Conservation (phyloP, 2,113 vertebrate species). For the Gracilinanus agilis region DNA sequence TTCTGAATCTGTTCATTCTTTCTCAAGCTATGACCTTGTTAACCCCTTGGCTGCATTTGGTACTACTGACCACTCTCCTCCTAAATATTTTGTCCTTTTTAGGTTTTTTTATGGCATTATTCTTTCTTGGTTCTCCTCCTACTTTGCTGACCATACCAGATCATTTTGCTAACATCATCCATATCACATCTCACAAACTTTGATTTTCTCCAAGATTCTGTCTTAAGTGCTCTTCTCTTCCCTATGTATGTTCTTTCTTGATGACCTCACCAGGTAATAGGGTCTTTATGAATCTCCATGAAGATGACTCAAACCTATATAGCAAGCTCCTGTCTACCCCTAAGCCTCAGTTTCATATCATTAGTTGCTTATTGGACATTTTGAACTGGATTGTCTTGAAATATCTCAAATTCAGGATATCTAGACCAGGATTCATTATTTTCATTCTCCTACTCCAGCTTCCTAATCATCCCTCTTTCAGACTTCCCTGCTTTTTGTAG, state of each 20-base stretch:
- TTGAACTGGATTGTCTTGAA: background rate
- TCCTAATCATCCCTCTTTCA: background rate
- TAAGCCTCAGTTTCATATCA: background rate
- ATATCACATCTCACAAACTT: background rate
- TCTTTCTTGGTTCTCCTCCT: background rate
- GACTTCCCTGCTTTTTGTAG: background rate
- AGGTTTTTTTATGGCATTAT: background rate
- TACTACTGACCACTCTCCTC: background rate
- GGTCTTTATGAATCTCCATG: background rate
- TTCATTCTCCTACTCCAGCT: background rate
- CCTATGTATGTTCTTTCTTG: background rate
- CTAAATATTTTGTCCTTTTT: background rate
- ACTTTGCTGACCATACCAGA: background rate
- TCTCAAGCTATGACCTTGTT: background rate
- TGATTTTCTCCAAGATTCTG: background rate
- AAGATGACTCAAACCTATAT: background rate
- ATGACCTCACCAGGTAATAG: background rate
- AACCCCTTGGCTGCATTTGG: background rate
- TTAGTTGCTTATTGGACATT: background rate
- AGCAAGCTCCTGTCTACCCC: background rate
- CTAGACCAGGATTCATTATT: background rate
- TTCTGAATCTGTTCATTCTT: background rate
- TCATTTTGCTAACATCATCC: background rate
- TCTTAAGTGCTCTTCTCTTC: background rate
- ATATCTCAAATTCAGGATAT: background rate